Base-by-base conservation (phyloP, 2,797 vertebrate species). In the Siniperca obscura region DNA sequence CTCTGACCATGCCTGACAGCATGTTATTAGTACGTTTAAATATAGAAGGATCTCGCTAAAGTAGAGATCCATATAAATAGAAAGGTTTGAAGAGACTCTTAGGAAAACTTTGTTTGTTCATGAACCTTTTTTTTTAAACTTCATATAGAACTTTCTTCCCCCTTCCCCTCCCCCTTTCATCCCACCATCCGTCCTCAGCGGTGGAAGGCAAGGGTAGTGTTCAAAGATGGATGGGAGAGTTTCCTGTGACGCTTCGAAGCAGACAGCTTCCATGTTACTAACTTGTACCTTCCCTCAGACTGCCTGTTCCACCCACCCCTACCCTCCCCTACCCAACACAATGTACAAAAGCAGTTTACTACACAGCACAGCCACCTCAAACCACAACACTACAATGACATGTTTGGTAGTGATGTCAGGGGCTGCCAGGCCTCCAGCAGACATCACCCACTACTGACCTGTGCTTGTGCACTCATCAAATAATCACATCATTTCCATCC, bases 1-100 rank as follows among this genome's bases (percentile, higher is more conserved):
- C 89, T 92, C 89, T 66, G 72, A 93, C 89, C 93, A 93, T 94
- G 94, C 93, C 91, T 89, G 90, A 91, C 89, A 91, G 94, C 94
- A 95, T 95, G 94, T 94, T 92, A 94, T 95, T 94, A 95, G 92
- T 95, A 95, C 73, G 93, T 94, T 93, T 94, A 94, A 94, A 94
- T 96, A 93, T 92, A 95, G 92, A 95, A 94, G 93, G 93, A 95
- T 92, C 90, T 93, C 90, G 92, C 88, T 93, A 90, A 94, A 94
- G 92, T 93, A 91, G 90, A 91, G 89, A 91, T 93, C 89, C 86
- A 90, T 94, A 93, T 89, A 94, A 95, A 94, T 94, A 94, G 92
- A 94, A 95, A 94, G 90, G 88, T 93, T 88, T 82, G 85, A 93
- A 94, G 92, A 94, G 92, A 93, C 89, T 92, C 89, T 92, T 93